A percentile compares a stretch with the other conserved stretches of the same genome.
Conservation (phyloP, 2,888 invertebrate species). For the Hermaeophaga mercurialis region DNA sequence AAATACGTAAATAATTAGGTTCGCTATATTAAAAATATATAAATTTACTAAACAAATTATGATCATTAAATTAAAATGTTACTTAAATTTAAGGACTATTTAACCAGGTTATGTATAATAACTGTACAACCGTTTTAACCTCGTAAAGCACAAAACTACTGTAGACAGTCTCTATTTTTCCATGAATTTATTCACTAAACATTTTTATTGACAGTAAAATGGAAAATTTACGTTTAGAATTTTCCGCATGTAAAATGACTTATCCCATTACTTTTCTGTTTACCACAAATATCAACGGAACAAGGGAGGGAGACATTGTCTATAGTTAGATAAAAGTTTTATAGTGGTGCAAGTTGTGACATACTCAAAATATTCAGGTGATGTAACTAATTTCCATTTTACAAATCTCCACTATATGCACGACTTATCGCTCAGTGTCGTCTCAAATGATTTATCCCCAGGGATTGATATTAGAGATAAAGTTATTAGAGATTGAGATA, state of each 20-base stretch:
- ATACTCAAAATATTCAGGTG: slow-evolving; percentile 17
- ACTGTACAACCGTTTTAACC: too few species aligned
- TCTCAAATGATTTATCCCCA: slow-evolving; percentile 2
- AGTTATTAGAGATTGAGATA: too few species aligned
- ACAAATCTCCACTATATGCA: slow-evolving; percentile 19
- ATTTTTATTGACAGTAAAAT: background rate
- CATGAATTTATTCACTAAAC: background rate
- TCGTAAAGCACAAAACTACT: too few species aligned
- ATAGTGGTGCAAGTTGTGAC: slow-evolving; percentile 15
- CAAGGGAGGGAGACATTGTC: background rate
- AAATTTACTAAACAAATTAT: too few species aligned
- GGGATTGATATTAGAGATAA: too few species aligned
- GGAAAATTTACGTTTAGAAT: background rate
- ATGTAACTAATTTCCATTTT: slow-evolving; percentile 23
- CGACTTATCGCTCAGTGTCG: slow-evolving; percentile 4
- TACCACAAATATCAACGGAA: background rate
- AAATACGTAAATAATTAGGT: too few species aligned
- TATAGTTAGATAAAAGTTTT: slow-evolving; percentile 5
- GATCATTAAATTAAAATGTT: too few species aligned
- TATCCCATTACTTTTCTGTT: background rate
- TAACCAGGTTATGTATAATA: too few species aligned
- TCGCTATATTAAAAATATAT: too few species aligned
- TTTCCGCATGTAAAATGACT: slow-evolving; percentile 4
- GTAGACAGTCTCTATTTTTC: too few species aligned
- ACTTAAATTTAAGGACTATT: too few species aligned